A percentile compares a stretch with the other conserved stretches of the same genome.
Conservation (phyloP, 2,113 vertebrate genomes). For the Ciconia maguari region DNA sequence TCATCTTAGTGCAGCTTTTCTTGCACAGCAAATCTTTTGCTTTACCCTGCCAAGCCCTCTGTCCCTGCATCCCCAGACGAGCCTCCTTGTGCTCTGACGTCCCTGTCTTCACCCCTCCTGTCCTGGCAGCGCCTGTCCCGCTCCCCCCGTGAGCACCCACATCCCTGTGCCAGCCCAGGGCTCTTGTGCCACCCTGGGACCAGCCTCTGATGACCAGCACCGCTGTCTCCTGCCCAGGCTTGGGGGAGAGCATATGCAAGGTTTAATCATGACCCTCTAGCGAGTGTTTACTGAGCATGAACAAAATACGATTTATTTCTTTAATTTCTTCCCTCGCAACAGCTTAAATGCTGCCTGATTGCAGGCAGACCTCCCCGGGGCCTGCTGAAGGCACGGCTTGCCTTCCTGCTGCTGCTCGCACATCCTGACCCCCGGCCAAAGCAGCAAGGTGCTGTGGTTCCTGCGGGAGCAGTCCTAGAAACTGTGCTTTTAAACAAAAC, state of each 20-base stretch:
- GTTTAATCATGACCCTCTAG: neutral
- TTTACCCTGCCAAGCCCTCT: neutral
- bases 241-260: neutral
- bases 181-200: neutral
- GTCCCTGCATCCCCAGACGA: neutral
- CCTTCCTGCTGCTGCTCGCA: neutral
- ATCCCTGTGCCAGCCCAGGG: neutral
- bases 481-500: neutral
- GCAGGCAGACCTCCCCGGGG: neutral
- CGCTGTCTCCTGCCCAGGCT: neutral
- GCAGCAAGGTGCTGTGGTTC: neutral
- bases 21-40: neutral
- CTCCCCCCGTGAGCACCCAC: neutral
- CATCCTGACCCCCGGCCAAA: neutral
- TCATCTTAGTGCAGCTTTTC: neutral
- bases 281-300: neutral
- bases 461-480: neutral
- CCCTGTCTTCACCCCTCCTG: neutral
- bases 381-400: neutral
- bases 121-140: neutral
- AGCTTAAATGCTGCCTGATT: neutral
- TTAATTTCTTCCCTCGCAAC: conserved; percentile 22
- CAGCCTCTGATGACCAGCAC: neutral
- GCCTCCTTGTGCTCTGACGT: neutral
- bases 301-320: conserved; percentile 15